phyloP scores from a whole-genome alignment of 1,140 invertebrate species.

The Pachypeltis micranthus region DNA sequence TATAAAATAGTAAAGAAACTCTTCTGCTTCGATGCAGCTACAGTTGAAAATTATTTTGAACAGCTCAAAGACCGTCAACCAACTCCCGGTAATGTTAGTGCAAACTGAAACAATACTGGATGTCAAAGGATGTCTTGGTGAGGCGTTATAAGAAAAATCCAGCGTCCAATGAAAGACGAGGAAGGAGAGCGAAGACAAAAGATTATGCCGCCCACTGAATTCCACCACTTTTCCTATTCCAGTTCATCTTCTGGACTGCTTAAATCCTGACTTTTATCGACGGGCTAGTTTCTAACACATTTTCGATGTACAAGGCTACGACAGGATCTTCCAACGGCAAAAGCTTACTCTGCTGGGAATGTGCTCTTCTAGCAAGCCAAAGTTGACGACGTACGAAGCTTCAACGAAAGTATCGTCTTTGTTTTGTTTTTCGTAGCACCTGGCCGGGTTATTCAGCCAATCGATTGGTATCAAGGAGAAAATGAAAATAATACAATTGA shows the following conservation, averaged over 20 bases:
- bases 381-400: constrained; percentile 5
- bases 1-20: no score
- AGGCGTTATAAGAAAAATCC: constrained; percentile 21
- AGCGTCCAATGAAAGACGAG: constrained; percentile 16
- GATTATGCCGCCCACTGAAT: constrained; percentile 11
- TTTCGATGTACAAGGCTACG: not conserved
- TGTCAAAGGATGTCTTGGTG: constrained; percentile 23
- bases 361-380: constrained; percentile 7
- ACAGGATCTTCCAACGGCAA: constrained; percentile 1
- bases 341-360: not conserved
- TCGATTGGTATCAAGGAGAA: not conserved
- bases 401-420: not conserved
- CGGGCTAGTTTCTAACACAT: not conserved
- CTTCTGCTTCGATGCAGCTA: not conserved
- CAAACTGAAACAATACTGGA: constrained; percentile 17
- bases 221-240: constrained; percentile 17
- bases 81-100: not conserved
- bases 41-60: constrained; percentile 8
- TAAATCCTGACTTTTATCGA: constrained; percentile 10
- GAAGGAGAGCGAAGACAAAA: constrained; percentile 11
- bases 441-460: not conserved
- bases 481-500: not conserved
- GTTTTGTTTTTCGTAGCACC: not conserved
- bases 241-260: constrained; percentile 1
- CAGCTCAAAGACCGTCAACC: not conserved